Evolutionary conservation across 2,113 vertebrate species (phyloP).

Genomic region (Urocynchramus pylzowi): DNA sequence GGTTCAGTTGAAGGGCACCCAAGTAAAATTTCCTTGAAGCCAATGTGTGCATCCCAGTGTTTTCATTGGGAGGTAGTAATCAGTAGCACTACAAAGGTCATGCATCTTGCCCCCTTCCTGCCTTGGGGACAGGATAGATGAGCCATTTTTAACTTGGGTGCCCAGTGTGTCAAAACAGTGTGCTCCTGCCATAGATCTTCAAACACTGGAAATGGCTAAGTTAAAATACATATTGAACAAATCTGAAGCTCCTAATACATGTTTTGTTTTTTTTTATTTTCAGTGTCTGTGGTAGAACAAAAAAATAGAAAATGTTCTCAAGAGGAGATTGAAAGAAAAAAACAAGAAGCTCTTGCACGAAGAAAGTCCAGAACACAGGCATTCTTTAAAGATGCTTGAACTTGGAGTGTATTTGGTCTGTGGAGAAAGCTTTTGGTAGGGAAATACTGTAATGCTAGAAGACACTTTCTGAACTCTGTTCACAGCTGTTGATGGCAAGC

Average conservation of each 20-base stretch:
- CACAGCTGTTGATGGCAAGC: neutral
- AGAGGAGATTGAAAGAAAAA: conserved; percentile 91
- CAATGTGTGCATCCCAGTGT: neutral
- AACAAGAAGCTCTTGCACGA: conserved; percentile 87
- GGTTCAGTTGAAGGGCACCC: conserved; percentile 54
- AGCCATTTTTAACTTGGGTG: conserved; percentile 22
- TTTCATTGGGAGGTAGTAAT: neutral
- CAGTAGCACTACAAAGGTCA: conserved; percentile 28
- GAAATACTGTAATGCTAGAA: neutral
- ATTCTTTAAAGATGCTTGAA: conserved; percentile 47
- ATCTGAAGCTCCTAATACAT: neutral
- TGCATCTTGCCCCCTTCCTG: neutral
- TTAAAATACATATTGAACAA: neutral
- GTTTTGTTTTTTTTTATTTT: conserved; percentile 37
- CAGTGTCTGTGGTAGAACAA: conserved; percentile 76
- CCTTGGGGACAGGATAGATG: conserved; percentile 25
- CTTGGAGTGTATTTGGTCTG: neutral
- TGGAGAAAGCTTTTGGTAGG: neutral
- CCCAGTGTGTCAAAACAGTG: neutral
- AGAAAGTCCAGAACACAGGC: conserved; percentile 78
- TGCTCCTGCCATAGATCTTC: neutral
- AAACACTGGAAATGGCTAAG: neutral
- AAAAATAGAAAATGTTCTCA: conserved; percentile 80
- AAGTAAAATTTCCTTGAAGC: conserved; percentile 44
- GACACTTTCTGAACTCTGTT: neutral